These are phyloP conservation scores for Pitta sordida DNA, from an alignment of 2,113 vertebrate species.

Conservation along the genomic window DNA sequence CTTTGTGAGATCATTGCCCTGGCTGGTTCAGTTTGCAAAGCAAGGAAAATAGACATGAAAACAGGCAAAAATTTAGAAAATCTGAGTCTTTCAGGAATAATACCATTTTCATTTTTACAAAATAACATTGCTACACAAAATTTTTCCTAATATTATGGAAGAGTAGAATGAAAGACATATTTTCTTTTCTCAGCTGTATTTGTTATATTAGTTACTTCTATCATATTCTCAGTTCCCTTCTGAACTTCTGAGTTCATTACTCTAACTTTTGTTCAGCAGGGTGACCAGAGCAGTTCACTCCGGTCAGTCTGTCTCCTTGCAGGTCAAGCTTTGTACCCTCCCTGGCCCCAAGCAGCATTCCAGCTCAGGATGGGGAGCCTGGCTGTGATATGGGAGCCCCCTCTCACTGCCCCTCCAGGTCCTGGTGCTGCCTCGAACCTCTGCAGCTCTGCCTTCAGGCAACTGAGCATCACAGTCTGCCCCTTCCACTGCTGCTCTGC, in stretches of 20 bases:
- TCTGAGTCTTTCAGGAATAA: background rate
- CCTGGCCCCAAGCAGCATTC: background rate
- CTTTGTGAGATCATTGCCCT: background rate
- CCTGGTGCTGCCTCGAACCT: background rate
- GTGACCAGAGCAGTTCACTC: background rate
- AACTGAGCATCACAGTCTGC: fast-evolving
- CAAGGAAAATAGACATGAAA: background rate
- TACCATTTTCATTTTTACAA: background rate
- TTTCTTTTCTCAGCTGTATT: background rate
- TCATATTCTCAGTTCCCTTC: background rate
- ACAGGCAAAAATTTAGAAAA: background rate
- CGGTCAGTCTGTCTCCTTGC: background rate
- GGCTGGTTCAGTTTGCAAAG: background rate
- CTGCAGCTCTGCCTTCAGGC: background rate
- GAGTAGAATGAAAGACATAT: background rate
- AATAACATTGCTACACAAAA: background rate
- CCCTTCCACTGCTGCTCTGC: background rate
- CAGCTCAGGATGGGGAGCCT: background rate
- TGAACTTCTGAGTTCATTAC: background rate
- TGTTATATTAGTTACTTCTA: background rate
- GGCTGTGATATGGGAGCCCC: fast-evolving
- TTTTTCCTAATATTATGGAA: background rate
- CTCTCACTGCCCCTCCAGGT: background rate
- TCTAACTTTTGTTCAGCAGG: background rate
- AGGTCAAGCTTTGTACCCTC: background rate